Evolutionary conservation across 2,888 invertebrate genomes (phyloP).

Genomic region (Cerastoderma edule): DNA sequence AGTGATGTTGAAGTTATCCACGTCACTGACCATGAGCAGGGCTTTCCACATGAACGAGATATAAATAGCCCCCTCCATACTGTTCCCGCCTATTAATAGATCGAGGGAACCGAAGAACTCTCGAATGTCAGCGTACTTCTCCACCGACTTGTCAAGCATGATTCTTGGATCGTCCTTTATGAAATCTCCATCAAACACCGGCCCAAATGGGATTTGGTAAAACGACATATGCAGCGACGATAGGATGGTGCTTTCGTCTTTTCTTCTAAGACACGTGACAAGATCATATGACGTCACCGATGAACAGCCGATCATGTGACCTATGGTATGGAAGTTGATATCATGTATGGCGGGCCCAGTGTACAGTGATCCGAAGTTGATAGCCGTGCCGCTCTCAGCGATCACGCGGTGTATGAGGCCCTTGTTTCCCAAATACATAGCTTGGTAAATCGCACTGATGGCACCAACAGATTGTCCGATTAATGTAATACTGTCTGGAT

Average conservation of each 20-base stretch:
- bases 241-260: constrained; percentile 20
- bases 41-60: constrained; percentile 37
- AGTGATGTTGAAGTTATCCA: constrained; percentile 26
- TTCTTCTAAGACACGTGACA: constrained; percentile 28
- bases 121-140: constrained; percentile 11
- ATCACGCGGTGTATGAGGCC: constrained; percentile 67
- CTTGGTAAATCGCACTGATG: constrained; percentile 60
- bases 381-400: constrained; percentile 38
- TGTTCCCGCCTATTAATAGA: constrained; percentile 33
- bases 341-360: background rate
- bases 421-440: constrained; percentile 60
- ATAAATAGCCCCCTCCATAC: constrained; percentile 41
- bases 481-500: constrained; percentile 64
- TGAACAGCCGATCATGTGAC: constrained; percentile 31
- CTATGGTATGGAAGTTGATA: constrained; percentile 10
- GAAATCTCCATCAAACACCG: constrained; percentile 36
- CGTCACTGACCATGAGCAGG: constrained; percentile 13
- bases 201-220: constrained; percentile 35
- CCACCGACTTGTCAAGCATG: constrained; percentile 17
- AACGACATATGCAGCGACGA: constrained; percentile 17
- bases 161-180: constrained; percentile 27
- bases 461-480: constrained; percentile 74
- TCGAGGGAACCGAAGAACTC: constrained; percentile 25
- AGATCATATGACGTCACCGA: constrained; percentile 15
- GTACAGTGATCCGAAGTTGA: constrained; percentile 19